A percentile compares a stretch with the other conserved stretches of the same genome.
Conservation (phyloP, 2,888 invertebrate species). For the Rhingia rostrata region DNA sequence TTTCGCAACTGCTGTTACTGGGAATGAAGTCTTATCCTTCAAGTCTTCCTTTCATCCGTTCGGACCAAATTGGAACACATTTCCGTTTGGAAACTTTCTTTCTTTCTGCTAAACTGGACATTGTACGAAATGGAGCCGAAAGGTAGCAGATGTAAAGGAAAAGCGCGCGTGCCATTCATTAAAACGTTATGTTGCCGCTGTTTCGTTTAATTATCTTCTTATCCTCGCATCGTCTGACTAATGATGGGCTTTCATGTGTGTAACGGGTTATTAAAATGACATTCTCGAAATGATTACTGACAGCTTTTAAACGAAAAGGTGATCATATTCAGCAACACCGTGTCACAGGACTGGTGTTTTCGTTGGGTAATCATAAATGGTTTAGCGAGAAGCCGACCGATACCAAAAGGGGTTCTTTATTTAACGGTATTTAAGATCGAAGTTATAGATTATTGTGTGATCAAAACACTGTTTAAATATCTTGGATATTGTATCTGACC, state of each 20-base stretch:
- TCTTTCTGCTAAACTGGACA: conserved; percentile 18
- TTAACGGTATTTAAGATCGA: background rate
- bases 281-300: conserved; percentile 61
- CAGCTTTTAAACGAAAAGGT: conserved; percentile 59
- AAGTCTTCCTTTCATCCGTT: conserved; percentile 10
- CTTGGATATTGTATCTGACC: too few species aligned
- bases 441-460: background rate
- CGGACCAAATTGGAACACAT: conserved; percentile 19
- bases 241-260: conserved; percentile 61
- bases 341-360: background rate
- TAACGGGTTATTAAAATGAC: conserved; percentile 67
- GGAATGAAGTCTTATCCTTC: conserved; percentile 18
- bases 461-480: too few species aligned
- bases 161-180: conserved; percentile 66
- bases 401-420: too few species aligned
- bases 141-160: conserved; percentile 61
- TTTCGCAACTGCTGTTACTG: conserved; percentile 46
- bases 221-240: conserved; percentile 37
- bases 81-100: conserved; percentile 51
- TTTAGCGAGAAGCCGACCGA: too few species aligned
- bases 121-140: background rate
- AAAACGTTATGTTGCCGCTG: conserved; percentile 50
- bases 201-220: conserved; percentile 64
- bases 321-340: conserved; percentile 13
- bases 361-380: conserved; percentile 16